These are phyloP conservation scores for Paracentrotus lividus DNA, from an alignment of 53 echinoderm and acorn worm genomes.

Conservation along the genomic window DNA sequence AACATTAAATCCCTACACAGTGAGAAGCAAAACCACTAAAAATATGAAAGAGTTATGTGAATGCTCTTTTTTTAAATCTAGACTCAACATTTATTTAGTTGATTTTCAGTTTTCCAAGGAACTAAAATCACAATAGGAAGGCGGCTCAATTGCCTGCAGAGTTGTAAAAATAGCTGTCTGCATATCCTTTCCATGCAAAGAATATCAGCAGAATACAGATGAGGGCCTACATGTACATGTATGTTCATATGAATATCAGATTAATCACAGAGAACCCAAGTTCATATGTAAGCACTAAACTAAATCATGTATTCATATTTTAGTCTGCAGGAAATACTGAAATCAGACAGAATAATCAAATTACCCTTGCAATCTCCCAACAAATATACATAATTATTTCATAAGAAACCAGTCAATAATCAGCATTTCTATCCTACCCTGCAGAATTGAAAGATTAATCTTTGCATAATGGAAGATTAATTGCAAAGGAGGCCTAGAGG, in stretches of 20 bases:
- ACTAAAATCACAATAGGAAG: too few species aligned
- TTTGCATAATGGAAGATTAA: neutral
- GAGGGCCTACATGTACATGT: neutral
- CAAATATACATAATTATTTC: neutral
- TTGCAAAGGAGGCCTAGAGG: neutral
- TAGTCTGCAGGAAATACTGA: neutral
- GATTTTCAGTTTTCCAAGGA: neutral
- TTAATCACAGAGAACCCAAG: neutral
- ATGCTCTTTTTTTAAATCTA: too few species aligned
- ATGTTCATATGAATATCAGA: neutral
- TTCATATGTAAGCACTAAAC: neutral
- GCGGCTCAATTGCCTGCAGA: too few species aligned
- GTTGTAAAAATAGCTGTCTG: too few species aligned
- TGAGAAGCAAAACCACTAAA: too few species aligned
- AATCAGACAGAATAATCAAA: neutral
- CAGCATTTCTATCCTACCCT: neutral
- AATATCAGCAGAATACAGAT: neutral
- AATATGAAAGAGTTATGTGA: too few species aligned
- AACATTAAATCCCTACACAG: too few species aligned
- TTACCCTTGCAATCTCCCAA: neutral
- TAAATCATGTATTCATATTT: neutral
- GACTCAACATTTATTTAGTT: neutral
- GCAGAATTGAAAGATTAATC: neutral
- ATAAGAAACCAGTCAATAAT: neutral
- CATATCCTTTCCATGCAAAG: neutral